Evolutionary conservation across 2,797 vertebrate species (phyloP).

Genomic region (Echiichthys vipera): DNA sequence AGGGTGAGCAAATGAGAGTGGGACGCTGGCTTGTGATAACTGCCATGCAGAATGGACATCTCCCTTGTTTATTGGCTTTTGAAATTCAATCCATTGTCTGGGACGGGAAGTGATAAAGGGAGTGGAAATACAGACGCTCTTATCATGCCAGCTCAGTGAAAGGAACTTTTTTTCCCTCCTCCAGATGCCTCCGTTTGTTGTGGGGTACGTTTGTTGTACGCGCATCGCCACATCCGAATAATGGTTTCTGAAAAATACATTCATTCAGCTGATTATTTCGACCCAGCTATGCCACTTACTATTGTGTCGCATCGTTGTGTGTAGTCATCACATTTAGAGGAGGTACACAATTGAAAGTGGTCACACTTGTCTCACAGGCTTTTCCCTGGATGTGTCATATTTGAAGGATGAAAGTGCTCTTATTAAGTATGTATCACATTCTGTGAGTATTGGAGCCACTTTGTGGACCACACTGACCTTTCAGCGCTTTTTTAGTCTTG

Average conservation of each 20-base stretch:
- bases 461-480: slow-evolving; percentile 59
- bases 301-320: slow-evolving; percentile 72
- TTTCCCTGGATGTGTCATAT: slow-evolving; percentile 72
- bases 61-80: slow-evolving; percentile 89
- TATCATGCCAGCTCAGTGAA: slow-evolving; percentile 87
- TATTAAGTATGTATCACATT: slow-evolving; percentile 46
- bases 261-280: slow-evolving; percentile 84
- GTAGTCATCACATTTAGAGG: slow-evolving; percentile 78
- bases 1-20: slow-evolving; percentile 73
- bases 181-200: slow-evolving; percentile 81
- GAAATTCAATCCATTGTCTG: slow-evolving; percentile 89
- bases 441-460: slow-evolving; percentile 35
- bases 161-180: slow-evolving; percentile 79
- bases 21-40: slow-evolving; percentile 84
- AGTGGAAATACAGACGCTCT: slow-evolving; percentile 85
- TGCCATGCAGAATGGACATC: slow-evolving; percentile 86
- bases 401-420: slow-evolving; percentile 66
- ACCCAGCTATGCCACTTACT: slow-evolving; percentile 77
- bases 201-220: slow-evolving; percentile 81
- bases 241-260: slow-evolving; percentile 84
- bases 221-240: slow-evolving; percentile 81
- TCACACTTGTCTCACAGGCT: slow-evolving; percentile 76
- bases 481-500: slow-evolving; percentile 13
- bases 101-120: slow-evolving; percentile 84
- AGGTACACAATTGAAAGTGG: slow-evolving; percentile 73